A percentile compares a stretch with the other conserved stretches of the same genome.
Conservation (phyloP, 2,113 vertebrate genomes). For the Pycnonotus jocosus region DNA sequence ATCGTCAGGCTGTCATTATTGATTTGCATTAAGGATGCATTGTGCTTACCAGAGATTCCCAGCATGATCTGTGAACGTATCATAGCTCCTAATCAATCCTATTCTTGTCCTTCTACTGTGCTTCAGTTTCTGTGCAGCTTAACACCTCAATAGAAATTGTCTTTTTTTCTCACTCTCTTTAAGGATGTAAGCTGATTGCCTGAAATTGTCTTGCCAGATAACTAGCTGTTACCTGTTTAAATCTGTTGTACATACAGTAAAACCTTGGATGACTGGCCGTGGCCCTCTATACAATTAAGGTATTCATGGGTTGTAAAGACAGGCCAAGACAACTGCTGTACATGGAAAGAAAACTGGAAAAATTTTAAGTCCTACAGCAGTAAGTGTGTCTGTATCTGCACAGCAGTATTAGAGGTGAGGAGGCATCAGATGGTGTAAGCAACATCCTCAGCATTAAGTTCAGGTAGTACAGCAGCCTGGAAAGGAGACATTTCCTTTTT, state of each 20-base stretch:
- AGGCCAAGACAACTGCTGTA: background rate
- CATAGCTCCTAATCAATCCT: slow-evolving; percentile 59
- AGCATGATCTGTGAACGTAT: slow-evolving; percentile 32
- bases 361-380: background rate
- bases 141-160: background rate
- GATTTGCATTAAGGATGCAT: slow-evolving; percentile 58
- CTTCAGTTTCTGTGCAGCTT: background rate
- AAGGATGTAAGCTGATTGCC: background rate
- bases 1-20: slow-evolving; percentile 9
- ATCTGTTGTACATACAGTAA: background rate
- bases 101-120: slow-evolving; percentile 9
- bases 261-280: background rate
- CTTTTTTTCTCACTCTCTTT: background rate
- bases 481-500: background rate
- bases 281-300: background rate
- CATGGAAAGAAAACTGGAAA: background rate
- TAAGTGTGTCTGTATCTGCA: background rate
- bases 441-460: background rate
- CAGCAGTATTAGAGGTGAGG: background rate
- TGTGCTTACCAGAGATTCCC: slow-evolving; percentile 49
- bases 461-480: background rate
- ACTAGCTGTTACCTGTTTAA: background rate
- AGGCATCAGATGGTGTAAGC: background rate
- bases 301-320: background rate
- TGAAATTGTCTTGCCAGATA: background rate